Percentiles rank a stretch among this genome's conserved stretches.
Evolutionary conservation across 2,797 vertebrate species (phyloP).

Genomic region (Phalloptychus januarius): DNA sequence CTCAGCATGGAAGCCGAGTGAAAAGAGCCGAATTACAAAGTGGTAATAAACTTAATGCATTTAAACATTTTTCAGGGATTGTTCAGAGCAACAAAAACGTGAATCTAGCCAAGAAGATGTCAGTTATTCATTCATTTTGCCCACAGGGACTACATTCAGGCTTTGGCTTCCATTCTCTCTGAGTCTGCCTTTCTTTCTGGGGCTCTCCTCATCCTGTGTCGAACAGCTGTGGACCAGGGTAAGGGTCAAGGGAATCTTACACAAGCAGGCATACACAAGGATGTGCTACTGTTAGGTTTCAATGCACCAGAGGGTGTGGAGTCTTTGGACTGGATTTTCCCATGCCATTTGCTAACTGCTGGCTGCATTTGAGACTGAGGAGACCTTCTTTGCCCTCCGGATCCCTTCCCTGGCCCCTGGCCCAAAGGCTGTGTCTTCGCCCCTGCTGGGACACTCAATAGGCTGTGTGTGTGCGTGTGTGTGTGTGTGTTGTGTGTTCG

Average conservation of each 20-base stretch:
- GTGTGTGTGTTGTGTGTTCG: constrained; percentile 43
- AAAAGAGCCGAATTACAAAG: constrained; percentile 54
- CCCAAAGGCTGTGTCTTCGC: constrained; percentile 63
- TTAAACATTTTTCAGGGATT: constrained; percentile 53
- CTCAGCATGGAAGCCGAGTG: constrained; percentile 38
- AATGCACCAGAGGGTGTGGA: constrained; percentile 65
- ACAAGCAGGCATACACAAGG: constrained; percentile 45
- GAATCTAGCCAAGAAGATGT: constrained; percentile 57
- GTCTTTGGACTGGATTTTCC: constrained; percentile 72
- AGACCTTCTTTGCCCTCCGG: constrained; percentile 74
- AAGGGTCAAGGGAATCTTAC: constrained; percentile 69
- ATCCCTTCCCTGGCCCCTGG: constrained; percentile 68
- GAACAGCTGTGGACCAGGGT: constrained; percentile 75
- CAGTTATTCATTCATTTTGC: constrained; percentile 68
- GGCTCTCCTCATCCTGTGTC: constrained; percentile 61
- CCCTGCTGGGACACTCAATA: constrained; percentile 76
- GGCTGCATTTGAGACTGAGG: constrained; percentile 68
- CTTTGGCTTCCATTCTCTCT: constrained; percentile 56
- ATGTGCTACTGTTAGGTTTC: constrained; percentile 71
- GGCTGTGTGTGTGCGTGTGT: constrained; percentile 52
- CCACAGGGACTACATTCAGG: constrained; percentile 63
- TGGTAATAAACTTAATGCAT: constrained; percentile 53
- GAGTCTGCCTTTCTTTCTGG: constrained; percentile 49
- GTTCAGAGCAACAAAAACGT: constrained; percentile 42
- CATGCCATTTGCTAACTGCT: constrained; percentile 79